Evolutionary conservation across 30 jellyfish, hydroid and myxozoan genomes (phyloP), one percentile per base, ranked within the genome.

Genomic region (Euphysa ruthae): DNA sequence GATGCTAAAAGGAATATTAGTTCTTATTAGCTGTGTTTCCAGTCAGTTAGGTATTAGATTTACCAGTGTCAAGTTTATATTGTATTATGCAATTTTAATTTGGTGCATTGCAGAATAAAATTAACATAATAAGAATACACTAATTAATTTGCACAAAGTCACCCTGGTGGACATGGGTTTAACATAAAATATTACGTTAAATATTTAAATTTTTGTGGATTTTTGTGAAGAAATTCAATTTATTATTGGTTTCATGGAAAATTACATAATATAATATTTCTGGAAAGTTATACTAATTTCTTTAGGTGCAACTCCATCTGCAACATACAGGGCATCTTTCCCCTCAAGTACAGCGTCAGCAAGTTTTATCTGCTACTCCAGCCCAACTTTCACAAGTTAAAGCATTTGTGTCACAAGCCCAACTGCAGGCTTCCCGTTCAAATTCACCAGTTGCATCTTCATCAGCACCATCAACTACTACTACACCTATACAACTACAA

Each of bases 311-410:
- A 56, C 72, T 58, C 55, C 85, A 73, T 6, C 71, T 56, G 22
- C 81, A 56, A 34, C 54, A 18, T 28, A 35, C 31, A 16, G 34
- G 82, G 38, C 82, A 69, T 14, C 51, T 58, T 34, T 30, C 70
- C 8, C 80, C 46, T 32, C 84, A 71, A 70, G 72, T 50, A 13
- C 85, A 73, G 43, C 85, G 77, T 29, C 85, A 73, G 38, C 80
- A 68, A 51, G 80, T 68, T 6, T 30, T 68, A 6, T 68, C 80
- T 25, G 80, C 80, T 18, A 68, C 80, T 24, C 80, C 80, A 6
- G 80, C 80, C 15, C 80, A 68, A 51, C 24, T 68, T 19, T 68
- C 80, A 7, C 80, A 68, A 49, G 80, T 68, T 1, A 68, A 68
- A 43, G 80, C 80, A 19, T 68, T 68, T 31, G 80, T 68, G 24